Conservation (phyloP, 92 coral and sea anemone genomes). For the Palythoa grandis region DNA sequence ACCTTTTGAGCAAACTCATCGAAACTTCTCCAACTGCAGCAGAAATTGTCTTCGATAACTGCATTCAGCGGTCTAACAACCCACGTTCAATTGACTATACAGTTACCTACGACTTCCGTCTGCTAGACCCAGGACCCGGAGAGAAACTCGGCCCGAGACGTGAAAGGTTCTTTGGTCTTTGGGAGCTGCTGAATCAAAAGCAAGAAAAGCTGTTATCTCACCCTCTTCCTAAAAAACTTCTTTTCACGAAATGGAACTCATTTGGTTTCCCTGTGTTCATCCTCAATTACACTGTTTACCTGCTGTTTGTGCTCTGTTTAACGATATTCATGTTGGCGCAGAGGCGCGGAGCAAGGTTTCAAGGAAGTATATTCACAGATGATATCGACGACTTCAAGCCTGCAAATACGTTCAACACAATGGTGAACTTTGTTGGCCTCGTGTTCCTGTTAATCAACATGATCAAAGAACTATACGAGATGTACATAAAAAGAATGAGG, state of each 20-base stretch:
- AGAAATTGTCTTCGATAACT: conserved; percentile 74
- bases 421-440: conserved; percentile 50
- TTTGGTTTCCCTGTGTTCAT: conserved; percentile 70
- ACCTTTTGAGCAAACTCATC: conserved; percentile 73
- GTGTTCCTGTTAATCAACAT: conserved; percentile 58
- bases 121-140: conserved; percentile 84
- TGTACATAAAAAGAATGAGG: conserved; percentile 41
- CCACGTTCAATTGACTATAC: conserved; percentile 53
- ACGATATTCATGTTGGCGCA: conserved; percentile 69
- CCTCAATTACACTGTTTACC: conserved; percentile 59
- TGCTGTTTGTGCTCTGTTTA: conserved; percentile 53
- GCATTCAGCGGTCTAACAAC: conserved; percentile 66
- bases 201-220: conserved; percentile 71
- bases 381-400: conserved; percentile 29
- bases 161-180: conserved; percentile 66
- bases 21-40: conserved; percentile 81
- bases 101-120: conserved; percentile 78
- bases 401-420: conserved; percentile 23
- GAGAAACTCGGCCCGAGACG: conserved; percentile 34
- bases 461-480: conserved; percentile 67
- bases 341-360: conserved; percentile 42
- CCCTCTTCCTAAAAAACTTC: conserved; percentile 71
- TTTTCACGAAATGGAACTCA: conserved; percentile 71
- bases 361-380: not conserved
- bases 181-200: conserved; percentile 65